Conservation (phyloP, 2,888 invertebrate species). For the Macrosoma leucophasiata region DNA sequence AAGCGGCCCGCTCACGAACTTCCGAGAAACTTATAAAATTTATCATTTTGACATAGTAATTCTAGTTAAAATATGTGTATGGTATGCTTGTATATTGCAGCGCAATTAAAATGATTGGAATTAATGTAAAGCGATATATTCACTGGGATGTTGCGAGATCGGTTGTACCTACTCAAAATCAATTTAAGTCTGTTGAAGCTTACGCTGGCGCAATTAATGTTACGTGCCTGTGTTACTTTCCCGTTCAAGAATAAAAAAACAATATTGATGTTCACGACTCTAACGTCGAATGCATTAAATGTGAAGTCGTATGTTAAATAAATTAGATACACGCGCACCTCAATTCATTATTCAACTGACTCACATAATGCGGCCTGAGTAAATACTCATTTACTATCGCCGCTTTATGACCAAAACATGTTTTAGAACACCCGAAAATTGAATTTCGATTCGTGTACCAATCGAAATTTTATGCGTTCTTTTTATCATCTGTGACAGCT, state of each 20-base stretch:
- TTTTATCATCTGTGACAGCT: too few species aligned
- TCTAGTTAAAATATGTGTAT: conserved; percentile 38
- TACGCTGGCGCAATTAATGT: conserved; percentile 56
- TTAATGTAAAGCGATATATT: conserved; percentile 55
- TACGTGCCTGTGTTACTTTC: conserved; percentile 52
- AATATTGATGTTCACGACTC: conserved; percentile 60
- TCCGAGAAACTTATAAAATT: conserved; percentile 25
- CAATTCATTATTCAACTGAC: conserved; percentile 31
- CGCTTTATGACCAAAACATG: conserved; percentile 15
- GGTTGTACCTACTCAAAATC: conserved; percentile 56
- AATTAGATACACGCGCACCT: conserved; percentile 49
- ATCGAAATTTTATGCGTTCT: conserved; percentile 11
- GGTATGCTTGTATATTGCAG: conserved; percentile 39
- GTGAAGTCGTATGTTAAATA: conserved; percentile 50
- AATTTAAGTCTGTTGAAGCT: conserved; percentile 54
- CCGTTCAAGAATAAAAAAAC: conserved; percentile 45
- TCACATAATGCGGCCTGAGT: conserved; percentile 8
- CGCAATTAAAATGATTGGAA: conserved; percentile 50
- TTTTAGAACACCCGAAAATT: conserved; percentile 17
- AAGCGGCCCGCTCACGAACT: neutral
- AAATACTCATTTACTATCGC: conserved; percentile 13
- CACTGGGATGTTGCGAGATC: conserved; percentile 51
- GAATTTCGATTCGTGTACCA: too few species aligned
- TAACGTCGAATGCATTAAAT: conserved; percentile 55
- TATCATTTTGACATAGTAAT: conserved; percentile 53